Base-by-base conservation (phyloP, 2,888 invertebrate genomes). In the Osmoderma eremita region DNA sequence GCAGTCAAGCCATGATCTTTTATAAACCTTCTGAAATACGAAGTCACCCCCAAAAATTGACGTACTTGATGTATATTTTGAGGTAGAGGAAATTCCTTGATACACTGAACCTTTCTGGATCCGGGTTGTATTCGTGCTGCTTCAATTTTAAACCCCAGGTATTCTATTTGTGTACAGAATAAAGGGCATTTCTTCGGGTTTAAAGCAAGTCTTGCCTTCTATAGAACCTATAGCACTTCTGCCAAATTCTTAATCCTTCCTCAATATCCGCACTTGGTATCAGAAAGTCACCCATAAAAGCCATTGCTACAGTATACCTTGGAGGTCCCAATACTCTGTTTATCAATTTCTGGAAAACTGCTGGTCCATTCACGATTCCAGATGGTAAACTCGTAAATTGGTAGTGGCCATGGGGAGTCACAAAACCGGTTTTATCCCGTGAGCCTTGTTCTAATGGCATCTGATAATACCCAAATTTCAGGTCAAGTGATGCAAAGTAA, bases 341-440 rank as follows among this genome's bases (percentile, higher is more conserved):
- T 20, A 50, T 50, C 17, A 41, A 4, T 12, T 18, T 12, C 12
- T 49, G 17, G 49, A 6, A 49, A 22, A 49, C 4, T 18, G 22
- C 49, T 5, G 49, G 22, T 12, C 49, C 20, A 20, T 49, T 22
- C 12, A 49, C 20, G 3, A 41, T 41, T 10, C 78, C 79, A 65
- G 79, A 81, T 3, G 76, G 75, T 74, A 78, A 73, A 0, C 73
- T 58, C 1, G 70, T 50, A 58, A 74, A 78, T 70, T 80, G 75
- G 51, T 71, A 80, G 3, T 78, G 69, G 4, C 78, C 77, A 18
- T 76, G 76, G 0, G 73, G 75, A 4, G 77, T 79, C 2, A 73
- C 72, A 41, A 78, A 77, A 0, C 75, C 76, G 0, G 78, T 80
- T 22, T 75, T 76, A 2, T 67, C 66, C 8, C 73, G 73, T 20